A percentile compares a stretch with the other conserved stretches of the same genome.
Evolutionary conservation across 2,888 invertebrate species (phyloP).

Genomic region (Agrenia bidenticulata): DNA sequence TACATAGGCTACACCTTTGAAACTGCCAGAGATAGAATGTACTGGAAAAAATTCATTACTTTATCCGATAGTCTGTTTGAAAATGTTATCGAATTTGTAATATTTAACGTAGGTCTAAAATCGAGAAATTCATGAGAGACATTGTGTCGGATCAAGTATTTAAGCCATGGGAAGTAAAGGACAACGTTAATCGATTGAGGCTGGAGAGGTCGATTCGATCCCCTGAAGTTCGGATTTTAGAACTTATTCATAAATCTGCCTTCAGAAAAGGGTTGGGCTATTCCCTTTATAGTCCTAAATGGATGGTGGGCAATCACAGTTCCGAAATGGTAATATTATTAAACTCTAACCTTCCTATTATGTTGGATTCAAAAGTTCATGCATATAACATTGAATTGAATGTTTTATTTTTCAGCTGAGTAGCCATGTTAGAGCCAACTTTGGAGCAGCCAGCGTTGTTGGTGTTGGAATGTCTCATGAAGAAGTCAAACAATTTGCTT

Average conservation of each 20-base stretch:
- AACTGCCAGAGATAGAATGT: constrained; percentile 69
- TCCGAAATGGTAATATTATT: constrained; percentile 67
- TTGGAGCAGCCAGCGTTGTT: constrained; percentile 74
- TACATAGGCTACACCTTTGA: constrained; percentile 78
- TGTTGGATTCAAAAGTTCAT: not conserved
- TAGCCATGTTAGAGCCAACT: constrained; percentile 68
- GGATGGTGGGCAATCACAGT: constrained; percentile 72
- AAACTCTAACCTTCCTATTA: too few species aligned
- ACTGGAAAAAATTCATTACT: constrained; percentile 54
- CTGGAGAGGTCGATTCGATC: constrained; percentile 70
- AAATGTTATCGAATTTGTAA: too few species aligned
- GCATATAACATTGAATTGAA: constrained; percentile 4
- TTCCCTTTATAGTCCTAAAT: constrained; percentile 79
- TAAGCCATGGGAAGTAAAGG: constrained; percentile 86
- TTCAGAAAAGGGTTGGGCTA: constrained; percentile 82
- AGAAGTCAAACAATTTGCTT: constrained; percentile 64
- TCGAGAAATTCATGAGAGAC: constrained; percentile 55
- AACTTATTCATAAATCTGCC: constrained; percentile 86
- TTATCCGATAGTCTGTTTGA: not conserved
- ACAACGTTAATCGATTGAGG: constrained; percentile 67
- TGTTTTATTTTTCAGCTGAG: constrained; percentile 6
- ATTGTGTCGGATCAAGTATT: constrained; percentile 72
- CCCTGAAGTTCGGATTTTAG: constrained; percentile 64
- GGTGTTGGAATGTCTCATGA: constrained; percentile 75
- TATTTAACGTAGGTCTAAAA: constrained; percentile 56